Evolutionary conservation across 1,140 invertebrate genomes (phyloP), one percentile per base, ranked within the genome.

Genomic region (Myzus persicae): DNA sequence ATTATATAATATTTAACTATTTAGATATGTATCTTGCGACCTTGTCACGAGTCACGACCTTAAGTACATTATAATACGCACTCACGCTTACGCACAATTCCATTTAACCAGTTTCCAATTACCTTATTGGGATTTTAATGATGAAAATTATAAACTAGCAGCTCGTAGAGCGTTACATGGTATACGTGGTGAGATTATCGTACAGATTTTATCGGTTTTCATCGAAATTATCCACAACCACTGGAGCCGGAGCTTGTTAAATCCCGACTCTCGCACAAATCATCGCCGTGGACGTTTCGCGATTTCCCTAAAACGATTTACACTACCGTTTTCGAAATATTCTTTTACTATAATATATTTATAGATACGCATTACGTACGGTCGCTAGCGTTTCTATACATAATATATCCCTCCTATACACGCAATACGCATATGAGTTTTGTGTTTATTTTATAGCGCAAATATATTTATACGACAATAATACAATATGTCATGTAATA

Each of bases 401-500:
- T n/a, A 31, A 4, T 59, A 59, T 67, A 67, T 67, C 59, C 31
- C 18, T 76, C 18, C 31, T 76, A 67, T n/a, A n/a, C 5, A 67
- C 59, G 14, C 31, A n/a, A n/a, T 76, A n/a, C 59, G 59, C 59
- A 76, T n/a, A 67, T n/a, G 59, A 76, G 59, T 76, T n/a, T 76
- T 76, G 59, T 76, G 59, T 76, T 76, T 76, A 76, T 76, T 76
- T 76, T 76, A n/a, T 76, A 76, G 31, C 11, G 59, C 31, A n/a
- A 76, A 76, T 76, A 76, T 76, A 51, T 54, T n/a, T 76, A 76
- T 18, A 76, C 31, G 31, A n/a, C 59, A n/a, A 76, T n/a, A 76
- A 76, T 76, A 76, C 59, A 76, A 76, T 76, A n/a, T 76, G 59
- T 76, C n/a, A n/a, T 76, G 59, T n/a, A 76, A 76, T 76, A 76